Conservation (phyloP, 2,797 vertebrate genomes). For the Dermochelys coriacea region DNA sequence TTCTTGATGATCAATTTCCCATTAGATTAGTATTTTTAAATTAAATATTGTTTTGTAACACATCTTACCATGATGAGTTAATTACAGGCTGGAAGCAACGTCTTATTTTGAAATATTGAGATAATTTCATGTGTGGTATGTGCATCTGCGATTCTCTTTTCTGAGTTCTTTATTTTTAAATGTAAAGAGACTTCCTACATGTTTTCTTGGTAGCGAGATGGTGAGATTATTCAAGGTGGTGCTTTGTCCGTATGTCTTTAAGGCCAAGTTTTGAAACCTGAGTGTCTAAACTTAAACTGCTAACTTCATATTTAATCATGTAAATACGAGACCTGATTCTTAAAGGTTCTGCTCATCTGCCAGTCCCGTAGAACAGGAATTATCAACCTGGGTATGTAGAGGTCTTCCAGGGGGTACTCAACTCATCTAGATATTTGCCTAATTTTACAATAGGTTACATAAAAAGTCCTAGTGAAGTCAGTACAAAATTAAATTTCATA, state of each 20-base stretch:
- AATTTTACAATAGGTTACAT: too few relatives aligned
- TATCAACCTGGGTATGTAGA: too few relatives aligned
- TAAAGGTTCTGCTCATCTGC: neutral
- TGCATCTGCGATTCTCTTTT: conserved; percentile 58
- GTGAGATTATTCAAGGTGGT: neutral
- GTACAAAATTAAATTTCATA: too few relatives aligned
- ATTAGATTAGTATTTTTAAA: conserved; percentile 27
- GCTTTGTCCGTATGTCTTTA: neutral
- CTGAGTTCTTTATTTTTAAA: neutral
- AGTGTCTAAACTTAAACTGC: neutral
- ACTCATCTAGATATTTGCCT: too few relatives aligned
- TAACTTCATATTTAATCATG: neutral
- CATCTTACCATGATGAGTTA: conserved; percentile 62
- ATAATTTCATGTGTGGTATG: conserved; percentile 59
- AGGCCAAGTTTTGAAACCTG: neutral
- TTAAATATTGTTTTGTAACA: conserved; percentile 48
- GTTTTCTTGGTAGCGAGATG: neutral
- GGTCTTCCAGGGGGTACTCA: too few relatives aligned
- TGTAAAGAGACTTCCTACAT: neutral
- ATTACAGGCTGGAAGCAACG: conserved; percentile 69
- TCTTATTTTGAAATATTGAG: conserved; percentile 60
- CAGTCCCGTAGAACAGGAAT: neutral
- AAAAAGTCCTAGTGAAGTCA: too few relatives aligned
- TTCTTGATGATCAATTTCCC: neutral
- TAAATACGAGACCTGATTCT: neutral